Conservation (phyloP, 2,888 invertebrate species). For the Xanthorhoe spadicearia region DNA sequence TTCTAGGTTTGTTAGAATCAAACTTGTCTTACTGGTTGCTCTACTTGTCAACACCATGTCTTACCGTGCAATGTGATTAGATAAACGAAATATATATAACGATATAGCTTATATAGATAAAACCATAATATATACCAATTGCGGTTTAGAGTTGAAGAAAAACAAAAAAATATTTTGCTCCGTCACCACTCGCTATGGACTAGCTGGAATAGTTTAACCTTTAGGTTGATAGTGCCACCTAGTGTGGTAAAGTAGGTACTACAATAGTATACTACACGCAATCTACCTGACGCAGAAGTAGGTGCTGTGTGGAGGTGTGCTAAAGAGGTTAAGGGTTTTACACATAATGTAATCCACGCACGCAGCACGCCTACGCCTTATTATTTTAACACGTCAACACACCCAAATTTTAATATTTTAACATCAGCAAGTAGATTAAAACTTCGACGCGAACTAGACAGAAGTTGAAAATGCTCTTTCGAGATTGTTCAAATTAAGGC, state of each 20-base stretch:
- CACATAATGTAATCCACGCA: slow-evolving; percentile 1
- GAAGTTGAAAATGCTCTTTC: slow-evolving; percentile 49
- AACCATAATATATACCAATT: no score
- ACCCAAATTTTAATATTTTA: slow-evolving; percentile 20
- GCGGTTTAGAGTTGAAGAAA: no score
- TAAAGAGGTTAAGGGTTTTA: slow-evolving; percentile 2
- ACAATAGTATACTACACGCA: background rate
- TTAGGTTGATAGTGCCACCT: background rate
- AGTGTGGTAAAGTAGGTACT: background rate
- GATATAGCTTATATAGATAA: no score
- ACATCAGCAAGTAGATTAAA: slow-evolving; percentile 29
- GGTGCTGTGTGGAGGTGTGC: background rate
- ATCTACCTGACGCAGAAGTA: background rate
- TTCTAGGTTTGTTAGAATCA: no score
- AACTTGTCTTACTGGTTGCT: no score
- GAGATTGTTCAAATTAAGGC: slow-evolving; percentile 64
- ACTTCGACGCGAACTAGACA: slow-evolving; percentile 49
- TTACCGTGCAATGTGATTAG: no score
- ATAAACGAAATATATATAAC: no score
- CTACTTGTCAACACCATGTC: no score
- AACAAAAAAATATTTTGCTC: no score
- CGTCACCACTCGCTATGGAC: background rate
- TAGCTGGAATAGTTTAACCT: background rate
- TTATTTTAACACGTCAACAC: slow-evolving; percentile 8
- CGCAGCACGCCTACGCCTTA: background rate